phyloP scores from a whole-genome alignment of 2,113 vertebrate genomes.

The Motacilla alba region DNA sequence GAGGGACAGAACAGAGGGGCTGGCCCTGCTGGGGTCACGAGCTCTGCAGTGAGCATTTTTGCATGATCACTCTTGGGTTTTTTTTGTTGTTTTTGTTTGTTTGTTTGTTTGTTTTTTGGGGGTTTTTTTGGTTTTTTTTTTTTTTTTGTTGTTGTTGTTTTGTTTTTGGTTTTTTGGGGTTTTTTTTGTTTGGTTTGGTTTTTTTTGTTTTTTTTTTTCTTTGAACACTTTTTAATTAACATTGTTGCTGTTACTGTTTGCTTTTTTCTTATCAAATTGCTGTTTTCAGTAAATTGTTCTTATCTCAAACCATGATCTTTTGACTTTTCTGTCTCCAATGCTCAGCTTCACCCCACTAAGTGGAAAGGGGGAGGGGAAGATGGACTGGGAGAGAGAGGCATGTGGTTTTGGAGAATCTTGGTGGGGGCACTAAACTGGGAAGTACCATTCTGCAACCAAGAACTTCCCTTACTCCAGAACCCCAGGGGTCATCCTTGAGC shows the following conservation, averaged over 20 bases:
- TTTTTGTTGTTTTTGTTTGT: no score
- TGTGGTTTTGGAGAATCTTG: background rate
- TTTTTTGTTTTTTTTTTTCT: no score
- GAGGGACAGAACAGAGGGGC: background rate
- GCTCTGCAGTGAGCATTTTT: background rate
- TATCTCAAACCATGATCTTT: background rate
- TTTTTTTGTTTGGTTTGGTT: background rate
- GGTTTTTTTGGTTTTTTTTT: background rate
- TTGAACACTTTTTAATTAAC: background rate
- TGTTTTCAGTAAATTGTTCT: background rate
- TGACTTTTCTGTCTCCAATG: background rate
- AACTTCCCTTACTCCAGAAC: no score
- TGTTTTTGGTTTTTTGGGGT: no score
- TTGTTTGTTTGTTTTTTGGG: no score
- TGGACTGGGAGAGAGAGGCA: background rate
- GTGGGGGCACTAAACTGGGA: background rate
- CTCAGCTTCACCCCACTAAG: background rate
- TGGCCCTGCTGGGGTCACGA: background rate
- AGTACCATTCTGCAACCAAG: background rate
- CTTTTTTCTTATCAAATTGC: background rate
- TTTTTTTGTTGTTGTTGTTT: no score
- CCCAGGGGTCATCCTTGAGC: background rate
- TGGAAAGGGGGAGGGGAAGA: background rate
- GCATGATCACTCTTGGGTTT: background rate
- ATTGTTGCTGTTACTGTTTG: background rate